Base-by-base conservation (phyloP, 2,888 invertebrate genomes). In the Schizaphis graminum region DNA sequence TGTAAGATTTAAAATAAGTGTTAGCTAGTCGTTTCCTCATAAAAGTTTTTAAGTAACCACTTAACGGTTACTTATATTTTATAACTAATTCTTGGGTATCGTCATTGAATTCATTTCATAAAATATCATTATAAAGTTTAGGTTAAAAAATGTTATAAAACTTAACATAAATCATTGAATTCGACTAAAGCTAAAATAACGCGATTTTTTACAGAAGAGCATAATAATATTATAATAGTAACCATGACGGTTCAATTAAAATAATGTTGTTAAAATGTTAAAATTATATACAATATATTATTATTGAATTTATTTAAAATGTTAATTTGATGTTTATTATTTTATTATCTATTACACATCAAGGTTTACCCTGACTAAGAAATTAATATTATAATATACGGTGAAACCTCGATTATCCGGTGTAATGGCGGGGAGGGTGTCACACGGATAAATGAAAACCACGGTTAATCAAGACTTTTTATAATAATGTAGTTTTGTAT, bases 11-110 rank as follows among this genome's bases (percentile, higher is more conserved):
- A 24, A 35, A 77, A 77, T 77, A 77, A 77, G 35, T 77, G 77
- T 77, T 77, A 77, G 77, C 35, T 35, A 53, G 53, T 88, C n/a
- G 49, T 88, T 88, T 88, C 3, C n/a, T 88, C 21, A 88, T 35
- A 53, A 53, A 88, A 53, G 24, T 88, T 88, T 49, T 53, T 24
- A 49, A n/a, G 53, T 35, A 35, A 35, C 35, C 35, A 77, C 77
- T 77, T 77, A 35, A 77, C 35, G 77, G 77, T 77, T 21, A 77
- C 35, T 35, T 77, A 77, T 77, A 77, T 77, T 35, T 77, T 77
- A 77, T 35, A 21, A 35, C 21, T 3, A 21, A 35, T 21, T 77
- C 77, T 77, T 77, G 7, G 35, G 7, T 35, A 77, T 21, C 21
- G 21, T 77, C 8, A 21, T 77, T 77, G 35, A 26, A 35, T 77